Percentiles rank a stretch among this genome's conserved stretches.
These are phyloP conservation scores for Hypomecis atomaria DNA, from an alignment of 2,888 invertebrate genomes.

Conservation along the genomic window DNA sequence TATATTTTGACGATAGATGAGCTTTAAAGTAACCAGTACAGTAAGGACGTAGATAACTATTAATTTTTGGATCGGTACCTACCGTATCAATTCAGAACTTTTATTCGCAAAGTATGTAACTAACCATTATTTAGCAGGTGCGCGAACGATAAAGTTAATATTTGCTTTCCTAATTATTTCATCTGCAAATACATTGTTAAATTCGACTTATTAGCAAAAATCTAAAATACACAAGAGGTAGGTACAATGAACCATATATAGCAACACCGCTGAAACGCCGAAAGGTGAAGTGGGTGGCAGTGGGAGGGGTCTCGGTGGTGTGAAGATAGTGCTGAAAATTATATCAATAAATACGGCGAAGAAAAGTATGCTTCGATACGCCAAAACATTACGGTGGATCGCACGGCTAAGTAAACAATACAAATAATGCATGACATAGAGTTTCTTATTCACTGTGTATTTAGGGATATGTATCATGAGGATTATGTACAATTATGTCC, in stretches of 20 bases:
- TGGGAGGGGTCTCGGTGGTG: constrained; percentile 11
- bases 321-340: constrained; percentile 37
- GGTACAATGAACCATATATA: background rate
- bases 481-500: too few relatives aligned
- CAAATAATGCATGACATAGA: background rate
- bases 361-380: constrained; percentile 21
- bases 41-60: too few relatives aligned
- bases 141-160: too few relatives aligned
- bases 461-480: too few relatives aligned
- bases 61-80: too few relatives aligned
- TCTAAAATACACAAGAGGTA: constrained; percentile 1
- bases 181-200: background rate
- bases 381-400: background rate
- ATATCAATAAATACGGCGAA: constrained; percentile 41
- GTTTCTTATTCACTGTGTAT: too few relatives aligned
- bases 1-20: too few relatives aligned
- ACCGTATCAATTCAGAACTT: too few relatives aligned
- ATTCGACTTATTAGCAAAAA: background rate
- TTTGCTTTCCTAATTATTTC: background rate
- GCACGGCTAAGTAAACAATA: background rate
- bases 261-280: constrained; percentile 27
- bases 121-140: too few relatives aligned
- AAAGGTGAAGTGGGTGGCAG: constrained; percentile 16
- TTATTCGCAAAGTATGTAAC: too few relatives aligned
- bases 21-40: too few relatives aligned